phyloP scores from a whole-genome alignment of 2,113 vertebrate species.

The Brachyhypopomus occidentalis region DNA sequence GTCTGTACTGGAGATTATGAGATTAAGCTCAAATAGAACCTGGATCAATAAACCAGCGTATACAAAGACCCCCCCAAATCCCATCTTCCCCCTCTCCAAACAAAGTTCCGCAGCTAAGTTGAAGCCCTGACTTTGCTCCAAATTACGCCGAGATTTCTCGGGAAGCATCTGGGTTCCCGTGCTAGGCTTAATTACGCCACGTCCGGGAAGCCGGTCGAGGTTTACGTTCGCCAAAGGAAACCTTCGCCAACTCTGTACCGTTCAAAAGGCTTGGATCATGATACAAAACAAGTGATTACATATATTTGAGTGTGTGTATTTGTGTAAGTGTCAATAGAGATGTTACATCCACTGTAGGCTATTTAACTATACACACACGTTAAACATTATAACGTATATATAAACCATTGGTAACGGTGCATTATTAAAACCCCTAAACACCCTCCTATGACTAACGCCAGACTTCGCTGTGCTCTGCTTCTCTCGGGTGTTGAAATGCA shows the following conservation, averaged over 20 bases:
- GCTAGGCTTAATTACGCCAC: neutral
- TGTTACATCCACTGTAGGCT: neutral
- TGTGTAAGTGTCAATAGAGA: too few species aligned
- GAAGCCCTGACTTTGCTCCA: slow-evolving; percentile 5
- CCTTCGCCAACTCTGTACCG: neutral
- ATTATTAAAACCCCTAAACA: too few species aligned
- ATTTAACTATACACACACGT: too few species aligned
- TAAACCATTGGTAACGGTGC: too few species aligned
- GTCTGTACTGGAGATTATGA: too few species aligned
- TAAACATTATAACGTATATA: too few species aligned
- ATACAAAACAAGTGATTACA: neutral
- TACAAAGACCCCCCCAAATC: neutral
- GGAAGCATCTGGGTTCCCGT: neutral
- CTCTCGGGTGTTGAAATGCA: too few species aligned
- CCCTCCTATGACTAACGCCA: too few species aligned
- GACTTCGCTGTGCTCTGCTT: too few species aligned
- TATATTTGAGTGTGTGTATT: neutral
- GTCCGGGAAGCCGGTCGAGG: slow-evolving; percentile 16
- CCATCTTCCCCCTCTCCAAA: neutral
- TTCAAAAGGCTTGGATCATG: neutral
- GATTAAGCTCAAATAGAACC: slow-evolving; percentile 8
- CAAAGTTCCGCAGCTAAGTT: neutral
- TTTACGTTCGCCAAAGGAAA: neutral
- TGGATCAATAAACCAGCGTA: slow-evolving; percentile 19
- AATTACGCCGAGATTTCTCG: neutral